These are phyloP conservation scores for Proisotoma minuta DNA, from an alignment of 2,888 invertebrate species.

Conservation along the genomic window DNA sequence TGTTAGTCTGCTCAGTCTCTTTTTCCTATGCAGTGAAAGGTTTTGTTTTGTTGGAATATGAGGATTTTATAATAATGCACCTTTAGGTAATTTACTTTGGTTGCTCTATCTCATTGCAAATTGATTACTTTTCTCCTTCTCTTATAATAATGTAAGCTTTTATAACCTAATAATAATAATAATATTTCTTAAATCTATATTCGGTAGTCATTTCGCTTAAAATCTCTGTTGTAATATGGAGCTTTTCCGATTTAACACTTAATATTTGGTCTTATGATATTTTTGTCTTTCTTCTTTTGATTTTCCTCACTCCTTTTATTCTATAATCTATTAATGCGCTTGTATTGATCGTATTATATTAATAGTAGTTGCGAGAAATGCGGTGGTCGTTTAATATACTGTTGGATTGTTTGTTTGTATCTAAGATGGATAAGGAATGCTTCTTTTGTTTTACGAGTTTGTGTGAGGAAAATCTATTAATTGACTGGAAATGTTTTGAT, in stretches of 20 bases:
- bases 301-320: neutral
- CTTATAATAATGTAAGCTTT: no score
- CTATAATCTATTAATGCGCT: neutral
- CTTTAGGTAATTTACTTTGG: no score
- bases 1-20: neutral
- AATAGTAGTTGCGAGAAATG: neutral
- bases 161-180: no score
- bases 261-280: neutral
- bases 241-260: neutral
- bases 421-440: no score
- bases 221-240: slow-evolving; percentile 1
- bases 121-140: no score
- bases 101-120: no score
- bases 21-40: neutral
- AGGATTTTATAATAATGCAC: neutral
- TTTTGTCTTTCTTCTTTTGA: neutral
- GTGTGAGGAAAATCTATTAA: no score
- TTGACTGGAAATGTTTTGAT: no score
- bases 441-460: no score
- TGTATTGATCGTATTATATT: neutral
- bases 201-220: neutral
- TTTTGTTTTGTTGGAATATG: neutral
- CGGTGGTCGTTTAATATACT: no score
- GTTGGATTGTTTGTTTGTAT: no score
- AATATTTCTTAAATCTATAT: neutral